Evolutionary conservation across 1,140 invertebrate species (phyloP), one percentile per base, ranked within the genome.

Genomic region (Drosophila lowei): DNA sequence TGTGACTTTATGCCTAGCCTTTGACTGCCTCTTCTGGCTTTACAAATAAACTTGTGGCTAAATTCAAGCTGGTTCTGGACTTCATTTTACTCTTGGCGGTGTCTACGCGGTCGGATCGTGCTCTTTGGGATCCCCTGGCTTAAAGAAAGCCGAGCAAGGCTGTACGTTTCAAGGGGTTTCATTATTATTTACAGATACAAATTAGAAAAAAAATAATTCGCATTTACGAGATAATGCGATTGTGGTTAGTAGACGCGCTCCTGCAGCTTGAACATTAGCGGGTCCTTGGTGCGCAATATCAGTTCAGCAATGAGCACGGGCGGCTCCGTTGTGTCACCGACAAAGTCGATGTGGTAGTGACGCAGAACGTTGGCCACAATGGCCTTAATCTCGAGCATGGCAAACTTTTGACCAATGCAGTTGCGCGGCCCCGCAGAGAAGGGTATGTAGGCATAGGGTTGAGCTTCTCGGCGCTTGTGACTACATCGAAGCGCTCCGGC

Each of bases 351-450:
- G 72, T 92, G 85, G 75, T 94, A 98, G 72, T 94, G 92, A 4
- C 94, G 92, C 16, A 97, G 85, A 0, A 97, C 91, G 57, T 92
- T 93, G 0, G 94, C 93, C 18, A 96, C 75, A 0, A 95, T 91
- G 0, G 93, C 93, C 90, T 97, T 97, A 68, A 95, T 92, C 92
- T 97, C 96, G 80, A 96, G 88, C 91, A 96, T 92, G 1, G 96
- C 97, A 91, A 97, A 97, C 83, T 94, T 95, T 91, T 96, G 95
- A 63, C 95, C 95, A 93, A 90, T 95, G 77, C 95, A 96, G 76
- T 95, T 95, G 68, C 93, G 92, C 28, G 92, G 92, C 11, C 94
- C 94, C 15, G 94, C 94, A 41, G 93, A 94, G 72, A 96, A 96
- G 54, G 95, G 94, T 55, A 95, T 92, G 77, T 93, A 95, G 8